Percentiles rank a stretch among this genome's conserved stretches.
These are phyloP conservation scores for Phania funesta DNA, from an alignment of 2,888 invertebrate genomes.

Conservation along the genomic window DNA sequence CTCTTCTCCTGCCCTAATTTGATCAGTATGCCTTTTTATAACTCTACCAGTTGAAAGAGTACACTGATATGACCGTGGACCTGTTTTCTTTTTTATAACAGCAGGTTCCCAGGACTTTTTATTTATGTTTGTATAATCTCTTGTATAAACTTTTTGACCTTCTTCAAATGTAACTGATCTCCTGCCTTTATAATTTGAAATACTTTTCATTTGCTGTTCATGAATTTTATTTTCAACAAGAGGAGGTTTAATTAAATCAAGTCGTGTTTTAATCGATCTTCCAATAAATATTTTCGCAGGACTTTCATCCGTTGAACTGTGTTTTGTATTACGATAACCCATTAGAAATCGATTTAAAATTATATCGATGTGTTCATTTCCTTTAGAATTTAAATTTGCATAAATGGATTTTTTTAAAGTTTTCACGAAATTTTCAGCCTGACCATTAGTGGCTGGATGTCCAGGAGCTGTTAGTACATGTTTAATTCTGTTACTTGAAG, in stretches of 20 bases:
- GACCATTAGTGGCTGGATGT: not conserved
- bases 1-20: constrained; percentile 17
- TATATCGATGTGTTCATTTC: too few species aligned
- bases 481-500: not conserved
- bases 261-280: too few species aligned
- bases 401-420: constrained; percentile 18
- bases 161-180: not conserved
- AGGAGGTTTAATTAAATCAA: constrained; percentile 22
- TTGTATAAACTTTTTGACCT: constrained; percentile 5
- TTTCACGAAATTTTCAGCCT: not conserved
- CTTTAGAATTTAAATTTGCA: not conserved
- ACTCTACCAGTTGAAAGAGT: constrained; percentile 30
- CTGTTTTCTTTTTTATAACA: constrained; percentile 17
- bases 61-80: constrained; percentile 45
- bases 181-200: constrained; percentile 10
- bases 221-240: not conserved
- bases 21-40: constrained; percentile 47
- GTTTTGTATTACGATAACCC: too few species aligned
- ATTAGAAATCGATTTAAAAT: too few species aligned
- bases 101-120: constrained; percentile 45
- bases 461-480: constrained; percentile 27
- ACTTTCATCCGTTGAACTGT: too few species aligned
- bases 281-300: too few species aligned
- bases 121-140: constrained; percentile 7
- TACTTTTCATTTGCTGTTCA: constrained; percentile 31